These are phyloP conservation scores for Oncorhynchus keta DNA, from an alignment of 2,113 vertebrate genomes.

Conservation along the genomic window DNA sequence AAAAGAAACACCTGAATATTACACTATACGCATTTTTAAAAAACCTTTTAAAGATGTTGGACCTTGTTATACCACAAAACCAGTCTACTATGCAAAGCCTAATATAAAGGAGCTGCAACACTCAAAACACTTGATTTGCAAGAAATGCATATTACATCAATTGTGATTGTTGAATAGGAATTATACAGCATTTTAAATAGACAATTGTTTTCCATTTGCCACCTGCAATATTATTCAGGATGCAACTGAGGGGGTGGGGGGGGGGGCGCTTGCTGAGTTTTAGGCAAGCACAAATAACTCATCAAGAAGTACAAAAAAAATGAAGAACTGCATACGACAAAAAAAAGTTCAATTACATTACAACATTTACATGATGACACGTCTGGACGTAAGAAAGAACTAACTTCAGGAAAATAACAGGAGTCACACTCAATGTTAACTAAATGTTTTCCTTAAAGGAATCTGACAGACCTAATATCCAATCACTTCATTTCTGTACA, in stretches of 20 bases:
- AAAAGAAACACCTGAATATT: slow-evolving; percentile 88
- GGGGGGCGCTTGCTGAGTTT: slow-evolving; percentile 7
- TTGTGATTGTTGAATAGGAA: slow-evolving; percentile 72
- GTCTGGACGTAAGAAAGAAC: slow-evolving; percentile 26
- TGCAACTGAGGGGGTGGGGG: slow-evolving; percentile 71
- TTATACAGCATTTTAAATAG: slow-evolving; percentile 85
- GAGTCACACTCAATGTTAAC: neutral
- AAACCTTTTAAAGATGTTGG: slow-evolving; percentile 80
- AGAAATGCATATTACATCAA: slow-evolving; percentile 93
- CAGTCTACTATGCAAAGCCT: slow-evolving; percentile 81
- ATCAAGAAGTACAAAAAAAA: slow-evolving; percentile 21
- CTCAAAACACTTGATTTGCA: slow-evolving; percentile 91
- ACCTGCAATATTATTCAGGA: slow-evolving; percentile 83
- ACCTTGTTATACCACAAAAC: slow-evolving; percentile 88
- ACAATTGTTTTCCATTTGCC: slow-evolving; percentile 85
- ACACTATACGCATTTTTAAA: slow-evolving; percentile 80
- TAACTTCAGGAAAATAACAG: too few species aligned
- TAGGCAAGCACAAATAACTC: slow-evolving; percentile 31
- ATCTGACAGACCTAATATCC: slow-evolving; percentile 29
- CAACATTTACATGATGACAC: slow-evolving; percentile 51
- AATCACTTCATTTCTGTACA: slow-evolving; percentile 47
- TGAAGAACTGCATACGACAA: neutral
- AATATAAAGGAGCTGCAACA: slow-evolving; percentile 79
- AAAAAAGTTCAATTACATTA: slow-evolving; percentile 13
- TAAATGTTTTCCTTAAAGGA: slow-evolving; percentile 25